These are phyloP conservation scores for Falco rusticolus DNA, from an alignment of 2,797 vertebrate species.

Conservation along the genomic window DNA sequence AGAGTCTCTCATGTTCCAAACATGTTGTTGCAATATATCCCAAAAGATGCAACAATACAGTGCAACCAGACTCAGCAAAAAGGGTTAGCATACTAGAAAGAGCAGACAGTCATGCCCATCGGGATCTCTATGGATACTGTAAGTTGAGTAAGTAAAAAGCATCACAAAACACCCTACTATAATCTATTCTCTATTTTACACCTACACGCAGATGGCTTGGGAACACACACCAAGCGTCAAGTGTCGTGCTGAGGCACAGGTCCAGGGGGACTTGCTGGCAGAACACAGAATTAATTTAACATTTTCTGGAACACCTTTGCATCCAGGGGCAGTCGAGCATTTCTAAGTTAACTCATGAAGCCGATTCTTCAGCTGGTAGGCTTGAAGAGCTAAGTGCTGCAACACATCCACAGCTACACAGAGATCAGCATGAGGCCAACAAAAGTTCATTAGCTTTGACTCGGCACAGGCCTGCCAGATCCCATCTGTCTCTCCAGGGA, in stretches of 20 bases:
- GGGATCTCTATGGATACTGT: not conserved
- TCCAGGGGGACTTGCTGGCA: not conserved
- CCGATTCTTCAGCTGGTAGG: not conserved
- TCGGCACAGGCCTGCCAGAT: not conserved
- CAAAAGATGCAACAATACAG: not conserved
- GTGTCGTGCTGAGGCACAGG: not conserved
- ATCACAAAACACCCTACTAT: not conserved
- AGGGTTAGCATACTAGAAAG: not conserved
- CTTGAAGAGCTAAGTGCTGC: not conserved
- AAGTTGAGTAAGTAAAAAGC: not conserved
- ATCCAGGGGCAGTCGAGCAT: not conserved
- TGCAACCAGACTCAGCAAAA: fast-evolving
- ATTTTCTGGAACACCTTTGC: not conserved
- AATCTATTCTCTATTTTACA: not conserved
- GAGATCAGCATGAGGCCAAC: not conserved
- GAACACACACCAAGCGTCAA: not conserved
- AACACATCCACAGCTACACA: not conserved
- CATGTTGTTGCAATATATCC: not conserved
- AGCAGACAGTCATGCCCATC: not conserved
- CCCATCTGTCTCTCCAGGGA: not conserved
- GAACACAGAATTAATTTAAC: not conserved
- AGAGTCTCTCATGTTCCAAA: not conserved
- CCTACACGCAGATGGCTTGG: not conserved
- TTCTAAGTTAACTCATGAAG: not conserved
- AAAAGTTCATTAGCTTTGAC: not conserved